These are phyloP conservation scores for Aphodius granarius DNA, from an alignment of 2,888 invertebrate genomes.

Conservation along the genomic window DNA sequence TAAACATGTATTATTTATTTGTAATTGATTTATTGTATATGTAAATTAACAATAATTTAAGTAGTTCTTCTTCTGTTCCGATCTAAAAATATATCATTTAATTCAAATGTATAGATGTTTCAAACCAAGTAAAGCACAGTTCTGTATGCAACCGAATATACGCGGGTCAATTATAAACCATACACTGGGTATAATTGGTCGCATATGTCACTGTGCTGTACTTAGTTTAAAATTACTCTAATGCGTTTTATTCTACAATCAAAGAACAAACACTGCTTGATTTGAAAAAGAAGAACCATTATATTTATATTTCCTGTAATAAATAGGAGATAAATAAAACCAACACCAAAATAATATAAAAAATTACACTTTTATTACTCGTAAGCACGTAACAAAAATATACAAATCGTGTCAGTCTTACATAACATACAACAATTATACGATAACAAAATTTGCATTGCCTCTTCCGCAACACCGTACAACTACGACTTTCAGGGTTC, in stretches of 20 bases:
- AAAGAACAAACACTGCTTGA: no score
- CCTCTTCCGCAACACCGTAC: conserved; percentile 8
- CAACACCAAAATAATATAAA: conserved; percentile 20
- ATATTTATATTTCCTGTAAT: no score
- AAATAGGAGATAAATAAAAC: neutral
- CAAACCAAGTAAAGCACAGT: no score
- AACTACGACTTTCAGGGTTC: conserved; percentile 3
- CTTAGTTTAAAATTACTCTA: no score
- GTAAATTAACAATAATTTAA: conserved; percentile 21
- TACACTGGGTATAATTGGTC: no score
- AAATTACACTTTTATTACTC: conserved; percentile 11
- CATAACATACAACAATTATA: neutral
- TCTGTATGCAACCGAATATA: no score
- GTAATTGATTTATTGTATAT: neutral
- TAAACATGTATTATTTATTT: neutral
- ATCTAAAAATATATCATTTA: neutral
- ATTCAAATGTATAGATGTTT: no score
- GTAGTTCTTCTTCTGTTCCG: neutral
- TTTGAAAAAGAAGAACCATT: no score
- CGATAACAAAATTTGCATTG: neutral
- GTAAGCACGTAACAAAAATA: conserved; percentile 16
- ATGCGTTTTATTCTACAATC: no score
- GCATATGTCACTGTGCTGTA: no score
- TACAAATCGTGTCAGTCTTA: conserved; percentile 29
- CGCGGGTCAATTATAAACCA: no score